phyloP scores from a whole-genome alignment of 23 tunicate genomes.

The Aplidium turbinatum region DNA sequence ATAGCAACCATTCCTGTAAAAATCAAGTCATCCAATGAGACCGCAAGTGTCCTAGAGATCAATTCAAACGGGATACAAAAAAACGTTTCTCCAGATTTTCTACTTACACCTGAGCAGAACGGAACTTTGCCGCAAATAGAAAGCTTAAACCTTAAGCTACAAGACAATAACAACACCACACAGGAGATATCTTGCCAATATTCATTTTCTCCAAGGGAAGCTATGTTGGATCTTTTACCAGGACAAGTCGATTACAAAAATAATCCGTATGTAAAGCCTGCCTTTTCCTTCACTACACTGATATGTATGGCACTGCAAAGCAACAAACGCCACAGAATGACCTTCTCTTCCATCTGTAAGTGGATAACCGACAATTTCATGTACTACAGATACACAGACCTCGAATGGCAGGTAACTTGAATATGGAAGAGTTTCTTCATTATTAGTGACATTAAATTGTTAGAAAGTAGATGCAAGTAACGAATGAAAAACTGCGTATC shows the following conservation, averaged over 20 bases:
- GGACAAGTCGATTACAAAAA: conserved; percentile 78
- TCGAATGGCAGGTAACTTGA: conserved; percentile 65
- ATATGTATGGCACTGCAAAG: conserved; percentile 79
- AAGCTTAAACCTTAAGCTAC: neutral
- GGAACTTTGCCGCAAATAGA: neutral
- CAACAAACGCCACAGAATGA: conserved; percentile 38
- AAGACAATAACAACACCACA: neutral
- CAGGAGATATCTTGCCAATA: conserved; percentile 15
- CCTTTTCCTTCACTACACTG: conserved; percentile 46
- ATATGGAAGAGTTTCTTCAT: too few species aligned
- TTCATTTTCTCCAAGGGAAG: conserved; percentile 48
- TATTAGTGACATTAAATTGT: too few species aligned
- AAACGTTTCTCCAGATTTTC: neutral
- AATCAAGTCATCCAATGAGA: neutral
- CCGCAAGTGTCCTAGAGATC: neutral
- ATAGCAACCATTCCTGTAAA: too few species aligned
- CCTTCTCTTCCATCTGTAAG: conserved; percentile 52
- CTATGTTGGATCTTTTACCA: conserved; percentile 40
- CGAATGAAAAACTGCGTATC: too few species aligned
- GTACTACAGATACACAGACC: conserved; percentile 70
- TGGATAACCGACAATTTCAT: conserved; percentile 88
- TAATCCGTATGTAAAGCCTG: conserved; percentile 79
- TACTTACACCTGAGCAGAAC: neutral
- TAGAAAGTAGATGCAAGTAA: too few species aligned
- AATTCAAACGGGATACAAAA: neutral